Evolutionary conservation across 1,140 invertebrate genomes (phyloP).

Genomic region (Tenebrio molitor): DNA sequence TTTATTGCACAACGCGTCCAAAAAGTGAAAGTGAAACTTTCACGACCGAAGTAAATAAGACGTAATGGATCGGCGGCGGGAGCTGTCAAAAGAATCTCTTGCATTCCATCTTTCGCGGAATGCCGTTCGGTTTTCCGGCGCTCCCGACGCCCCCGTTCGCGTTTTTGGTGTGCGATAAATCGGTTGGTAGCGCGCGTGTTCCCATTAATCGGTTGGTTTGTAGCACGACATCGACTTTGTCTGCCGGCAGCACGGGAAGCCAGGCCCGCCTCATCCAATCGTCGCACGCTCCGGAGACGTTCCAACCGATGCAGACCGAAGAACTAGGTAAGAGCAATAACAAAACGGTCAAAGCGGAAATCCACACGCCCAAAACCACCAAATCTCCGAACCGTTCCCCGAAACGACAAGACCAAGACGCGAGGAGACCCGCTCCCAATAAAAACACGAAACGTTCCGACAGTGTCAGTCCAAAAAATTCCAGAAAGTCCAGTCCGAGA

Average conservation of each 20-base stretch:
- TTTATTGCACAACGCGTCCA: not conserved
- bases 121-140: too few species aligned
- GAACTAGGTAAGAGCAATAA: slow-evolving; percentile 83
- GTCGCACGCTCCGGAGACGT: slow-evolving; percentile 91
- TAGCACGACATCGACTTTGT: slow-evolving; percentile 93
- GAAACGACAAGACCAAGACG: slow-evolving; percentile 48
- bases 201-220: slow-evolving; percentile 21
- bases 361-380: slow-evolving; percentile 52
- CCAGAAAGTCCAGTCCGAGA: slow-evolving; percentile 54
- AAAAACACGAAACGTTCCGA: slow-evolving; percentile 48
- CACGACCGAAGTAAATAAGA: too few species aligned
- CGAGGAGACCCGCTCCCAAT: slow-evolving; percentile 50
- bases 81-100: too few species aligned
- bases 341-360: slow-evolving; percentile 58
- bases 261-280: slow-evolving; percentile 94
- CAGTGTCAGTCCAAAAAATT: slow-evolving; percentile 57
- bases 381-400: slow-evolving; percentile 58
- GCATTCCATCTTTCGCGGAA: too few species aligned
- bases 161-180: slow-evolving; percentile 12
- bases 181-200: not conserved
- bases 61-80: too few species aligned
- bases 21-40: not conserved
- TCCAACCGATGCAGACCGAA: slow-evolving; percentile 86
- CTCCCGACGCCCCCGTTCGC: too few species aligned
- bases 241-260: slow-evolving; percentile 92